Base-by-base conservation (phyloP, 2,113 vertebrate genomes). In the Campylorhamphus procurvoides region DNA sequence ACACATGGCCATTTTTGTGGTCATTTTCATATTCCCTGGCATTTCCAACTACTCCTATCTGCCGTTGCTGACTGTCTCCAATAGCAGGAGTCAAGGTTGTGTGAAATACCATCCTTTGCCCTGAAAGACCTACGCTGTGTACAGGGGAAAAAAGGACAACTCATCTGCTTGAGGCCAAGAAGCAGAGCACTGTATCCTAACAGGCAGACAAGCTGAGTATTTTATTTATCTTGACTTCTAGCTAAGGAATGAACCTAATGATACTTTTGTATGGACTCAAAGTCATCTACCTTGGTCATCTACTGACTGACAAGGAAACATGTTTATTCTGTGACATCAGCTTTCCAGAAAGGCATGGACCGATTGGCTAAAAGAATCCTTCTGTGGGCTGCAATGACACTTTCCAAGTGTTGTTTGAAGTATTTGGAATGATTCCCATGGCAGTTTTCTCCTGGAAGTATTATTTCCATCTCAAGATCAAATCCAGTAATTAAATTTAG, bases 361-460 rank as follows among this genome's bases (percentile, higher is more conserved):
- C n/a, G 28, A 50, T 39, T 23, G 39, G 44, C 39, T 47, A 14
- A 87, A 46, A 18, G 64, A 87, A 59, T 15, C 47, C 28, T 12
- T 25, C 24, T 4, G 5, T 14, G 15, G 60, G 47, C 75, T 83
- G 47, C 67, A 88, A 53, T 23, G 69, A 31, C 50, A 9, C 14
- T 5, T 39, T 39, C 15, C 47, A 6, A 0, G 6, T 8, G 5
- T 7, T 16, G 10, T 56, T 2, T 33, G 7, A 59, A 76, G 25
- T 53, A 49, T n/a, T 50, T 62, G 68, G 47, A 40, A 71, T 31
- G 7, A 12, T 58, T 89, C 10, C 33, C 13, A 47, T 17, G 3
- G 50, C 2, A 4, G 5, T 47, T 89, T 68, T 67, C 58, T 29
- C 29, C 58, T 13, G 35, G 6, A 80, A 64, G 18, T 22, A 67